Evolutionary conservation across 1,140 invertebrate genomes (phyloP), one percentile per base, ranked within the genome.

Genomic region (Tetramorium simillimum): DNA sequence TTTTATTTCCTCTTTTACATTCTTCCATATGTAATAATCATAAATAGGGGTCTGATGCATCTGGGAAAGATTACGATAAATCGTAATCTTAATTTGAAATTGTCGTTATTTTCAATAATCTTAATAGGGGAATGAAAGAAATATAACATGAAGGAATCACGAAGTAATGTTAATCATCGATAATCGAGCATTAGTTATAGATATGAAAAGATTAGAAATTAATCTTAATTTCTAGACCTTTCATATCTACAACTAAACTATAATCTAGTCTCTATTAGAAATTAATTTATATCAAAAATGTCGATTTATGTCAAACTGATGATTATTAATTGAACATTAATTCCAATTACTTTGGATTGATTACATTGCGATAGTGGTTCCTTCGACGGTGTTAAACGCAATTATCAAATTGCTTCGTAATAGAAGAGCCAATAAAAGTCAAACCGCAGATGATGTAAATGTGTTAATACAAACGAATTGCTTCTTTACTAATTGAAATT

Each of bases 271-370:
- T 33, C 33, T 33, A 4, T 33, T 33, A 33, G 33, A 33, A 33
- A 33, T 33, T 37, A 73, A 73, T 5, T n/a, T n/a, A n/a, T n/a
- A n/a, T n/a, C n/a, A n/a, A n/a, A n/a, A n/a, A n/a, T 2, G 18
- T 21, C 6, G 14, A 60, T 18, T 40, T 76, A 37, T 75, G 5
- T 40, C 33, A 76, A 76, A 56, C 14, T 76, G n/a, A 24, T 4
- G 12, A 12, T 75, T 73, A 73, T 75, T 75, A 56, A 37, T 56
- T 16, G 49, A 53, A 73, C 18, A 75, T 24, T 40, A 76, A 58
- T 75, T 40, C n/a, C 14, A 75, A 76, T 58, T 10, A 58, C 3
- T 75, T 75, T 40, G 0, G 33, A 58, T 40, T 24, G 33, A 76
- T 40, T 58, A 24, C 12, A 43, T 76, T 58, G 33, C 12, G n/a